Evolutionary conservation across 23 tunicate genomes (phyloP).

Genomic region (Ciona savignyi): DNA sequence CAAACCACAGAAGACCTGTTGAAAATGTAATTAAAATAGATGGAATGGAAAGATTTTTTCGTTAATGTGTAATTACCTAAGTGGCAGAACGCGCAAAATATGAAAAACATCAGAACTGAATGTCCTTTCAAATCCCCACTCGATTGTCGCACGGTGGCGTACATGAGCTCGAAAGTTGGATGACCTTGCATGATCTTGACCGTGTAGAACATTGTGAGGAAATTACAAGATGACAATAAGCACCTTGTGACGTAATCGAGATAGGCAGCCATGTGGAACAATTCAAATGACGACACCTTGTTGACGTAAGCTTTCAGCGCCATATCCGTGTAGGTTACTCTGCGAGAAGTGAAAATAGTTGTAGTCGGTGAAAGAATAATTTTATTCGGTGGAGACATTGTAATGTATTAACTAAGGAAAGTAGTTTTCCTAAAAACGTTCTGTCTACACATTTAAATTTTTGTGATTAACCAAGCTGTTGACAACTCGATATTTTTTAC

Average conservation of each 20-base stretch:
- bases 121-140: conserved; percentile 36
- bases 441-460: no score
- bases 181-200: conserved; percentile 67
- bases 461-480: no score
- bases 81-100: conserved; percentile 49
- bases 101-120: conserved; percentile 22
- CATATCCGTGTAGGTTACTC: conserved; percentile 35
- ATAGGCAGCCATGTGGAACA: conserved; percentile 38
- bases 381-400: no score
- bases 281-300: not conserved
- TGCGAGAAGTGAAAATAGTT: no score
- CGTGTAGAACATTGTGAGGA: conserved; percentile 53
- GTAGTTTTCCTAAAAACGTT: no score
- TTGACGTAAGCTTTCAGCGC: conserved; percentile 19
- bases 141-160: conserved; percentile 33
- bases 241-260: conserved; percentile 29
- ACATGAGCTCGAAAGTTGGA: conserved; percentile 24
- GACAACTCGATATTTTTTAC: no score
- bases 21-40: not conserved
- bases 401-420: no score
- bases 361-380: no score
- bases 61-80: conserved; percentile 18
- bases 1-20: conserved; percentile 56
- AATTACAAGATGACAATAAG: conserved; percentile 21
- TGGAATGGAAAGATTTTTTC: not conserved